phyloP scores from a whole-genome alignment of 2,888 invertebrate genomes.

The Hoplodrina ambigua region DNA sequence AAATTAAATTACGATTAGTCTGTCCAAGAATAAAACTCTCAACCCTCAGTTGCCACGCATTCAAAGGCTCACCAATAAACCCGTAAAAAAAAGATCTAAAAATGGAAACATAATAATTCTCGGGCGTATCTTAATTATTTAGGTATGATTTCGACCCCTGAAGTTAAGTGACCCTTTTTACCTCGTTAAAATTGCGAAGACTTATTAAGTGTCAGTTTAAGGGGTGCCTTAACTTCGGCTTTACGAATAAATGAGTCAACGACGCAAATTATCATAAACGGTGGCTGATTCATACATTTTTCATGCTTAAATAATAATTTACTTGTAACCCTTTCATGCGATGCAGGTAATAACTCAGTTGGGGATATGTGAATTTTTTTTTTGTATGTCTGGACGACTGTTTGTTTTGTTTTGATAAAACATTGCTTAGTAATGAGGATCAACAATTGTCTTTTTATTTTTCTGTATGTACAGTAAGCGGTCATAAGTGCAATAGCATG shows the following conservation, averaged over 20 bases:
- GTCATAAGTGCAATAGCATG: too few species aligned
- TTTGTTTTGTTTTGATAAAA: too few species aligned
- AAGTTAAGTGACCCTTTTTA: constrained; percentile 55
- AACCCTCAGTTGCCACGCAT: neutral
- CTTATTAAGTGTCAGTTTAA: constrained; percentile 63
- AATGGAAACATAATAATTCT: constrained; percentile 31
- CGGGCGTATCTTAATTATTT: constrained; percentile 57
- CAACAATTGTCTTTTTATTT: too few species aligned
- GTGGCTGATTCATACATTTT: constrained; percentile 61
- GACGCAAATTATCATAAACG: constrained; percentile 63
- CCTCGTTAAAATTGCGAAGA: constrained; percentile 67
- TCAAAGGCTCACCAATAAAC: neutral
- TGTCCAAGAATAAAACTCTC: neutral
- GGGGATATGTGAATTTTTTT: too few species aligned
- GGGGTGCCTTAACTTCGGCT: constrained; percentile 57
- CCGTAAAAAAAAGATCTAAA: neutral
- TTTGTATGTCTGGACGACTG: too few species aligned
- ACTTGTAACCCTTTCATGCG: constrained; percentile 14
- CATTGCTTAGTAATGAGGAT: too few species aligned
- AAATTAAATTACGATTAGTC: neutral
- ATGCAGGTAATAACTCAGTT: neutral
- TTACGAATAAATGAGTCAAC: constrained; percentile 64
- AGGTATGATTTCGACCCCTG: constrained; percentile 56
- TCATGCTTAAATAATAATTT: constrained; percentile 51
- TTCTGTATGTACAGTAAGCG: too few species aligned